Evolutionary conservation across 2,797 vertebrate species (phyloP), one percentile per base, ranked within the genome.

Genomic region (Molothrus ater): DNA sequence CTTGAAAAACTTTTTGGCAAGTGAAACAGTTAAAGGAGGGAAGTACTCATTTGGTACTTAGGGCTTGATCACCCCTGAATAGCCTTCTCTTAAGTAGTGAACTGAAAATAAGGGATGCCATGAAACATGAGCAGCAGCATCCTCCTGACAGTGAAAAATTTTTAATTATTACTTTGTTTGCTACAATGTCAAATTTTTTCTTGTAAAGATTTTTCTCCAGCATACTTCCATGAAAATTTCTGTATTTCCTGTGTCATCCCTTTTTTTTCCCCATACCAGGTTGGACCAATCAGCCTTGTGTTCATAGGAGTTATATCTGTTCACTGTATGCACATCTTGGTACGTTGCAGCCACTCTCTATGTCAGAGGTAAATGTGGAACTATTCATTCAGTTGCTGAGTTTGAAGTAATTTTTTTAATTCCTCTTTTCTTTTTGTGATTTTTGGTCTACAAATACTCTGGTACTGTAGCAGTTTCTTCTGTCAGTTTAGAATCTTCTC

Each of bases 271-370:
- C 43, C 25, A 13, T 90, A 16, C 88, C 51, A 99, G 98, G 86
- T 99, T 63, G 98, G 98, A 86, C 98, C 98, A 45, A 89, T 99
- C 94, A 98, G 98, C 96, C 98, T 99, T 95, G 96, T 98, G 73
- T 82, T 99, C 95, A 98, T 99, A 97, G 98, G 98, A 70, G 78
- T 98, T 89, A 94, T 99, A 92, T 98, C 98, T 73, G 97, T 99
- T 91, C 98, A 99, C 86, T 99, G 98, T 97, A 99, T 99, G 98
- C 98, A 98, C 96, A 98, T 98, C 95, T 97, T 99, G 97, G 98
- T 99, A 95, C 98, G 95, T 93, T 99, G 98, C 98, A 99, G 98
- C 97, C 98, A 98, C 95, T 98, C 96, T 95, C 97, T 99, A 3
- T 98, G 98, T 97, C 98, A 98, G 93, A 98, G 98, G 98, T 99